Conservation (phyloP, 2,113 vertebrate genomes). For the Sapajus apella region DNA sequence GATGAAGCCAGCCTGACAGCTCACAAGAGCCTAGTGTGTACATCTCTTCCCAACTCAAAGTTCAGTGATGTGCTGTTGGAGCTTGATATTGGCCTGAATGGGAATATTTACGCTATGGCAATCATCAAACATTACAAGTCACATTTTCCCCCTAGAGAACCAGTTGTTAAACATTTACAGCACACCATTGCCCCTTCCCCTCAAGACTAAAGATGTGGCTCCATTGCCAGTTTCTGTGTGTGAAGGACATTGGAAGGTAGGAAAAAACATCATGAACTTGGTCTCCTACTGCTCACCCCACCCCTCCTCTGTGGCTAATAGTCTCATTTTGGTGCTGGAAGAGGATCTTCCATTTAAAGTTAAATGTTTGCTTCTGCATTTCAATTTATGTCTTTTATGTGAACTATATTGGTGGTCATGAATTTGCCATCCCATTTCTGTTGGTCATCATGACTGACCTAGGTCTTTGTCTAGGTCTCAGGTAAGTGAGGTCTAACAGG, state of each 20-base stretch:
- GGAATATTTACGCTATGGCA: not conserved
- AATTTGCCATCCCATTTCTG: not conserved
- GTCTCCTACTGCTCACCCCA: not conserved
- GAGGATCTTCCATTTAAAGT: not conserved
- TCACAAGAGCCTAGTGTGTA: not conserved
- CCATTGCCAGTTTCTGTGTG: not conserved
- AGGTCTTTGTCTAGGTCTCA: not conserved
- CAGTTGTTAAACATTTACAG: not conserved
- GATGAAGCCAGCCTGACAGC: not conserved
- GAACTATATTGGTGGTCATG: not conserved
- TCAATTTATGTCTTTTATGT: not conserved
- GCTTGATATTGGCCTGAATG: not conserved
- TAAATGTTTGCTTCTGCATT: not conserved
- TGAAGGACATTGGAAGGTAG: accelerated
- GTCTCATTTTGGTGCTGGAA: not conserved
- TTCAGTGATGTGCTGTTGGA: not conserved
- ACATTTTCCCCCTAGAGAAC: too few species aligned
- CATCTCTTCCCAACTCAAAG: not conserved
- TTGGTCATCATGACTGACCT: not conserved
- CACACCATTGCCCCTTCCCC: not conserved
- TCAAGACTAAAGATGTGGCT: not conserved
- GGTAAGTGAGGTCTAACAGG: not conserved
- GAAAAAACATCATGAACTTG: too few species aligned
- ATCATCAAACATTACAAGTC: not conserved
- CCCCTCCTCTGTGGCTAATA: not conserved